phyloP scores from a whole-genome alignment of 2,888 invertebrate genomes.

The Dynastes tityus region DNA sequence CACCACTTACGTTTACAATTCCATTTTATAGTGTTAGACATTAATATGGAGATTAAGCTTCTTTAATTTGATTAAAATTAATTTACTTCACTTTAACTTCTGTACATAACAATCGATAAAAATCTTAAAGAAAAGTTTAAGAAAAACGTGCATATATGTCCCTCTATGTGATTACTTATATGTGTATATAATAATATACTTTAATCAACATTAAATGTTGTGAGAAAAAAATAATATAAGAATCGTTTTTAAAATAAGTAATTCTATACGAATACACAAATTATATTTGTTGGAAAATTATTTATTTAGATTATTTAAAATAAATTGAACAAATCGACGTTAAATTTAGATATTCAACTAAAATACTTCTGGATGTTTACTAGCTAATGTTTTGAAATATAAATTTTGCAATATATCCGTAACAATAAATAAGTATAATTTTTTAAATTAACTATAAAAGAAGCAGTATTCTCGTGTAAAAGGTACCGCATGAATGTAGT shows the following conservation, averaged over 20 bases:
- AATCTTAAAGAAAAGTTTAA: neutral
- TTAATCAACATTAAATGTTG: slow-evolving; percentile 40
- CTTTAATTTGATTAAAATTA: no score
- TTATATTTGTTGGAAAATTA: slow-evolving; percentile 46
- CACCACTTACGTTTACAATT: no score
- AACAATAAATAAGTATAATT: slow-evolving; percentile 4
- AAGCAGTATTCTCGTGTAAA: slow-evolving; percentile 53
- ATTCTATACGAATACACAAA: slow-evolving; percentile 35
- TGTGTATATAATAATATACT: slow-evolving; percentile 27
- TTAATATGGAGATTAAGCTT: no score
- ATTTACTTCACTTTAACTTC: no score
- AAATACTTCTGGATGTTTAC: neutral
- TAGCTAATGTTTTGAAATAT: neutral
- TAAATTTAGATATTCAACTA: slow-evolving; percentile 6
- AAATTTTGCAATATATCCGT: slow-evolving; percentile 13
- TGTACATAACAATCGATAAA: no score
- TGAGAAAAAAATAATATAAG: slow-evolving; percentile 11
- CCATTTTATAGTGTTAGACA: no score
- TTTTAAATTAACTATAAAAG: slow-evolving; percentile 48
- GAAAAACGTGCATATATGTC: slow-evolving; percentile 11
- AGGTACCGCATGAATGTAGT: slow-evolving; percentile 49
- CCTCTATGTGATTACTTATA: slow-evolving; percentile 30
- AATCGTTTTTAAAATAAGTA: slow-evolving; percentile 33
- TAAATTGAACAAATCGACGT: neutral
- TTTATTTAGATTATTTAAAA: slow-evolving; percentile 37